Evolutionary conservation across 2,888 invertebrate species (phyloP).

Genomic region (Agonopterix alstromeriana): DNA sequence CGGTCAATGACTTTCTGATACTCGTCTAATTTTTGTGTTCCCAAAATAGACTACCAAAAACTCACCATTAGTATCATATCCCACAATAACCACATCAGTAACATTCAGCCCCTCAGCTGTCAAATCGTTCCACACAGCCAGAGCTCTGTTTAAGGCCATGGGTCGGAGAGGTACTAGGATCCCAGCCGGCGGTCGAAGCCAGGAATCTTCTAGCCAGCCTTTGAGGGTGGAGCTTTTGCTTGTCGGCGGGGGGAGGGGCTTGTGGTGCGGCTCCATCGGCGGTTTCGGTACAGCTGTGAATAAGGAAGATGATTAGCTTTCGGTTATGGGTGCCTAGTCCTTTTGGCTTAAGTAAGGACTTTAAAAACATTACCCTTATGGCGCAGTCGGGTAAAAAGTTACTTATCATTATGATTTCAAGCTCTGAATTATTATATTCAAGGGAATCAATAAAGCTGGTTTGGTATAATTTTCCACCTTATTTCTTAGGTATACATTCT

Average conservation of each 20-base stretch:
- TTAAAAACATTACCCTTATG: neutral
- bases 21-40: neutral
- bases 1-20: neutral
- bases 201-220: slow-evolving; percentile 62
- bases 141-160: slow-evolving; percentile 46
- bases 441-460: too few relatives aligned
- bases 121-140: slow-evolving; percentile 63
- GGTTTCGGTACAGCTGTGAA: slow-evolving; percentile 27
- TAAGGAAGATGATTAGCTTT: slow-evolving; percentile 7
- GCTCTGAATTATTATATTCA: too few relatives aligned
- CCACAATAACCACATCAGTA: slow-evolving; percentile 57
- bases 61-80: slow-evolving; percentile 67
- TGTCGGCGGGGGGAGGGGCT: slow-evolving; percentile 24
- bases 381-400: too few relatives aligned
- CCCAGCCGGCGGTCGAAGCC: slow-evolving; percentile 60
- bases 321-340: slow-evolving; percentile 6
- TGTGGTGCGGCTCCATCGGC: slow-evolving; percentile 6
- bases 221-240: slow-evolving; percentile 47
- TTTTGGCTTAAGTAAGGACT: neutral
- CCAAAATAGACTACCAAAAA: neutral
- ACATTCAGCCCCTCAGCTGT: slow-evolving; percentile 46
- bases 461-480: too few relatives aligned
- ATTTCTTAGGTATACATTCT: too few relatives aligned
- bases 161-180: slow-evolving; percentile 63
- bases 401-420: too few relatives aligned